A percentile compares a stretch with the other conserved stretches of the same genome.
Evolutionary conservation across 2,888 invertebrate species (phyloP).

Genomic region (Cryptus armator): DNA sequence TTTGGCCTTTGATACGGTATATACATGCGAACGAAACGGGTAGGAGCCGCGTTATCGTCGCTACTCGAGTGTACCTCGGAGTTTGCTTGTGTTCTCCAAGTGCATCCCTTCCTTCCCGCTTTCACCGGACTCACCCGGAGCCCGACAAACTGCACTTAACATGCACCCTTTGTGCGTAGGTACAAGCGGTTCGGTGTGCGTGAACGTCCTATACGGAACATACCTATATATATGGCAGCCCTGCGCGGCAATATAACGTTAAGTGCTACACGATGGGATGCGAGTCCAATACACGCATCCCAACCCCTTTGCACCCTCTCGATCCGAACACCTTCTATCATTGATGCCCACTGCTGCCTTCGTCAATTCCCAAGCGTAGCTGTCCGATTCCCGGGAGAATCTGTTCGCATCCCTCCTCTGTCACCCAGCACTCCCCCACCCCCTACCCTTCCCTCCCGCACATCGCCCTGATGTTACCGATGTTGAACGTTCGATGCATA

Average conservation of each 20-base stretch:
- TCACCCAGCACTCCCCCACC: neutral
- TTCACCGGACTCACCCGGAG: slow-evolving; percentile 27
- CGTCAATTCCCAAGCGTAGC: slow-evolving; percentile 34
- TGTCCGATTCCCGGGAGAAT: slow-evolving; percentile 36
- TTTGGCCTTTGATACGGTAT: neutral
- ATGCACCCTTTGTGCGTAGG: slow-evolving; percentile 70
- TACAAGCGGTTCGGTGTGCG: slow-evolving; percentile 44
- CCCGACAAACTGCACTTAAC: slow-evolving; percentile 65
- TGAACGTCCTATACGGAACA: neutral
- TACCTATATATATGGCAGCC: neutral
- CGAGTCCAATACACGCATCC: slow-evolving; percentile 27
- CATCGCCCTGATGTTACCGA: neutral
- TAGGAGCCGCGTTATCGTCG: neutral
- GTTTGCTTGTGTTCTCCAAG: slow-evolving; percentile 11
- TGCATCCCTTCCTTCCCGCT: neutral
- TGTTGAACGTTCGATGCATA: slow-evolving; percentile 68
- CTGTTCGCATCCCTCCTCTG: neutral
- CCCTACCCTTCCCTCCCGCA: neutral
- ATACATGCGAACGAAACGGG: neutral
- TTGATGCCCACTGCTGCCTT: slow-evolving; percentile 27
- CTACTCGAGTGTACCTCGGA: neutral
- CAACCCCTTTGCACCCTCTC: too few species aligned
- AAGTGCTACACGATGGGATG: slow-evolving; percentile 5
- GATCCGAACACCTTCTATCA: slow-evolving; percentile 24
- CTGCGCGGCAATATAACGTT: slow-evolving; percentile 7